phyloP scores from a whole-genome alignment of 2,113 vertebrate species.

The Cyanocitta stelleri region DNA sequence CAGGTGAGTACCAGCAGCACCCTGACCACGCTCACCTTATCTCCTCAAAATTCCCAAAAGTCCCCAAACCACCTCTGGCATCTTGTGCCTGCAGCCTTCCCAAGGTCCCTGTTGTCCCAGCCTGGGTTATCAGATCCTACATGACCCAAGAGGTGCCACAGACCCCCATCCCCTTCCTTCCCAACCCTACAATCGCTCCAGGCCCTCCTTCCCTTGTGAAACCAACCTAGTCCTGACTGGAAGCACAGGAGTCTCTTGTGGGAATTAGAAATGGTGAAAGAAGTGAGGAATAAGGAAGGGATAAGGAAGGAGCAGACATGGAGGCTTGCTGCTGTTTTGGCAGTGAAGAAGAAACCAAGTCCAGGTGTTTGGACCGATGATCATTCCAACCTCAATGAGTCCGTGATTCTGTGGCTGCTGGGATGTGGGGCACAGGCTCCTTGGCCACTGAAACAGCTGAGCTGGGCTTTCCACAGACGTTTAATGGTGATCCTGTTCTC shows the following conservation, averaged over 20 bases:
- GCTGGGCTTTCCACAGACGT: not conserved
- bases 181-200: not conserved
- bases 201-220: not conserved
- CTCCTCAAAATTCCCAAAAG: not conserved
- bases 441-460: not conserved
- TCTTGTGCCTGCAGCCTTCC: not conserved
- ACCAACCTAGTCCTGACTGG: accelerated
- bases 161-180: not conserved
- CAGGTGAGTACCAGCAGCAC: not conserved
- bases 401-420: accelerated
- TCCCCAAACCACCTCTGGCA: not conserved
- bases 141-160: not conserved
- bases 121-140: not conserved
- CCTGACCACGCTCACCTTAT: not conserved
- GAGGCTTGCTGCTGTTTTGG: not conserved
- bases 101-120: not conserved
- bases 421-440: not conserved
- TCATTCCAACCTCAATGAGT: not conserved
- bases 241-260: not conserved
- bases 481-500: not conserved
- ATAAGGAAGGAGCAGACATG: not conserved
- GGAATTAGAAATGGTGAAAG: not conserved
- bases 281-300: not conserved
- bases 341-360: not conserved
- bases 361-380: not conserved